phyloP scores from a whole-genome alignment of 2,888 invertebrate genomes.

The Entomobrya proxima region DNA sequence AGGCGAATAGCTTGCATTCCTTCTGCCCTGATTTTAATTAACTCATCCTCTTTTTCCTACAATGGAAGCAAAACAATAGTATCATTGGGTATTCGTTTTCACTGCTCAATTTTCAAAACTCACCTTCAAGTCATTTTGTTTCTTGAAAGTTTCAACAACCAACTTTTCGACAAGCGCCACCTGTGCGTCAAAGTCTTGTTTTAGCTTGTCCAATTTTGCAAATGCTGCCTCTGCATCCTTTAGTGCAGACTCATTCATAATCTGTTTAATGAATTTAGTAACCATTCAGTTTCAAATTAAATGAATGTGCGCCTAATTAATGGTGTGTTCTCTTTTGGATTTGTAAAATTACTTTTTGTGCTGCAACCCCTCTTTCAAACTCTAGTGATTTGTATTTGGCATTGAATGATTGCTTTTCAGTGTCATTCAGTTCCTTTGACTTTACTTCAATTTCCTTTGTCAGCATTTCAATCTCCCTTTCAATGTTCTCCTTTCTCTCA shows the following conservation, averaged over 20 bases:
- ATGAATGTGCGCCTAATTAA: background rate
- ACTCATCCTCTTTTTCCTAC: conserved; percentile 68
- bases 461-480: conserved; percentile 52
- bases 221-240: conserved; percentile 69
- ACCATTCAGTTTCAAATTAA: background rate
- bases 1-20: conserved; percentile 49
- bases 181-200: conserved; percentile 70
- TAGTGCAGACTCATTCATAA: conserved; percentile 66
- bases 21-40: conserved; percentile 58
- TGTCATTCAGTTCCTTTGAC: conserved; percentile 54
- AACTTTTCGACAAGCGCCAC: conserved; percentile 67
- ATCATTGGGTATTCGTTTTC: background rate
- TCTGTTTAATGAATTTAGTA: background rate
- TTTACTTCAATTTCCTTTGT: conserved; percentile 55
- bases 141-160: conserved; percentile 61
- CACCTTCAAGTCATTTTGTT: conserved; percentile 71
- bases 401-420: conserved; percentile 38
- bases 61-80: background rate
- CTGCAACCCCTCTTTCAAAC: conserved; percentile 59
- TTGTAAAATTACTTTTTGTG: conserved; percentile 60
- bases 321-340: background rate
- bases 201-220: conserved; percentile 67
- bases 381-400: conserved; percentile 64
- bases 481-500: conserved; percentile 64
- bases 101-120: too few relatives aligned